These are phyloP conservation scores for Danio tinwini DNA, from an alignment of 2,797 vertebrate genomes.

Conservation along the genomic window DNA sequence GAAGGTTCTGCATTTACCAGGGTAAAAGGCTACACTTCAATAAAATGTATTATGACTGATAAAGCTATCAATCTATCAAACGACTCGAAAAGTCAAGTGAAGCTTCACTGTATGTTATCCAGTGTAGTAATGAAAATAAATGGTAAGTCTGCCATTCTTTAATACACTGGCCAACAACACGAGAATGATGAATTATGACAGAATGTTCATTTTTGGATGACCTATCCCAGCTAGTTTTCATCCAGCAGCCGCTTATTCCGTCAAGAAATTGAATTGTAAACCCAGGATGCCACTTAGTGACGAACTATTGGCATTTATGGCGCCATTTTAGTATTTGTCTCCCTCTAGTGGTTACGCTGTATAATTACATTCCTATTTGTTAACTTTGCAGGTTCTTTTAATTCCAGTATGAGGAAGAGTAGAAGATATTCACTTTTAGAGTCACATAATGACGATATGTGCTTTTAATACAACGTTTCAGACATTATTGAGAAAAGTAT, in stretches of 20 bases:
- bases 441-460: no score
- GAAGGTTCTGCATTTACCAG: not conserved
- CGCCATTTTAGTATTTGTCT: not conserved
- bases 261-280: not conserved
- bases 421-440: no score
- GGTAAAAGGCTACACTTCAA: not conserved
- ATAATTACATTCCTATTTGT: conserved; percentile 47
- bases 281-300: not conserved
- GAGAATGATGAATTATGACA: not conserved
- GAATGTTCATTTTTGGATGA: not conserved
- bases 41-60: not conserved
- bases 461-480: no score
- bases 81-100: not conserved
- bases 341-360: conserved; percentile 66
- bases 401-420: no score
- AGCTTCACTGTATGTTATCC: no score
- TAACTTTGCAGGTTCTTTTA: no score
- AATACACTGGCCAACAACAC: not conserved
- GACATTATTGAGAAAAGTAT: no score
- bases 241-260: not conserved
- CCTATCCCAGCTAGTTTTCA: not conserved
- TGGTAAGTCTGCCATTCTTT: not conserved
- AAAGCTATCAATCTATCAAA: no score
- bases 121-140: not conserved
- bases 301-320: not conserved